Base-by-base conservation (phyloP, 2,888 invertebrate genomes). In the Ferrisia virgata region DNA sequence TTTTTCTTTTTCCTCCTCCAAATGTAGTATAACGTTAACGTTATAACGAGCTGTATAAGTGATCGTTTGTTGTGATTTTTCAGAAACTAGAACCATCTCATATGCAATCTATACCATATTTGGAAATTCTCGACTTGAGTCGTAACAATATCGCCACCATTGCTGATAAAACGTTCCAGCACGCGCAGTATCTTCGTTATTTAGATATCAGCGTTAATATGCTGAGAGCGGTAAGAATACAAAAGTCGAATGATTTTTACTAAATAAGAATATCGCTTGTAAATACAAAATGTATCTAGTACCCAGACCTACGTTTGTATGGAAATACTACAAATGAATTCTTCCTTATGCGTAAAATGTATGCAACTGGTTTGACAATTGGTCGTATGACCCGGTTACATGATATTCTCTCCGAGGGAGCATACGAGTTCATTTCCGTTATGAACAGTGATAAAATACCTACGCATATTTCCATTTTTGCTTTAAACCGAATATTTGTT, bases 151-250 rank as follows among this genome's bases (percentile, higher is more conserved):
- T 97, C 22, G 94, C 93, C 11, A 94, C 94, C 86, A 91, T 96
- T 82, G 92, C 94, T 0, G 93, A 94, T 0, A 95, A 95, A 85
- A 94, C 95, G 0, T 96, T 96, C 88, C 91, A 93, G 13, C 93
- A 93, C 2, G 90, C 96, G 82, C 91, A 91, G 6, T 91, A 92
- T 83, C 89, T 97, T 22, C 91, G 92, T 84, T 93, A 93, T 87
- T 90, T 97, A 86, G 95, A 96, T 87, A 91, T 96, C 15, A 95
- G 96, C 86, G 93, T 96, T 40, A 97, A 97, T 88, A 94, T 95
- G 2, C 89, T 97, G 72, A 91, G 96, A 88, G 96, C 96, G 87
- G 96, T 96, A 90, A 91, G 92, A 90, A 85, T 22, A n/a, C 79
- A 53, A 53, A 53, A 53, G 53, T 11, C 13, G 40, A 11, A 40